phyloP scores from a whole-genome alignment of 2,113 vertebrate genomes.

The Tauraco erythrolophus region DNA sequence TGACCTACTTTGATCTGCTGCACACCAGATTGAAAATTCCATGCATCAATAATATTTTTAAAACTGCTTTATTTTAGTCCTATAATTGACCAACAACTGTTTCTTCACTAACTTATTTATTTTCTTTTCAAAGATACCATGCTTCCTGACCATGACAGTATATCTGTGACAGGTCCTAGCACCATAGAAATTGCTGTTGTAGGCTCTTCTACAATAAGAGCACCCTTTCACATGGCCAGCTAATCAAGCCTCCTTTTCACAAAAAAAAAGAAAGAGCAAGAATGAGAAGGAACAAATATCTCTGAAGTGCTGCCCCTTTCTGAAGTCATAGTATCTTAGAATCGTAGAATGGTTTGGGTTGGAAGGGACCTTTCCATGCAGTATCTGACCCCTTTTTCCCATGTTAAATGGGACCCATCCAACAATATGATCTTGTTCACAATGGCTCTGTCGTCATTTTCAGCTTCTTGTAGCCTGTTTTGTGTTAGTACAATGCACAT shows the following conservation, averaged over 20 bases:
- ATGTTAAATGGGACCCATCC: not conserved
- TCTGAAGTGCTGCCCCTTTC: not conserved
- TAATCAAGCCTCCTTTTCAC: not conserved
- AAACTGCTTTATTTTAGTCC: not conserved
- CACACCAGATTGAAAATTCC: not conserved
- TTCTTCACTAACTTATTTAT: not conserved
- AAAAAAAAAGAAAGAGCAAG: not conserved
- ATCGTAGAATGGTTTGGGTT: no score
- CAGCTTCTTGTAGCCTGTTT: not conserved
- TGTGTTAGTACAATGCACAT: not conserved
- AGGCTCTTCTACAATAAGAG: not conserved
- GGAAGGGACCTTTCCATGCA: rapidly evolving
- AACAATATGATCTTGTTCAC: not conserved
- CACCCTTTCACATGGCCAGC: not conserved
- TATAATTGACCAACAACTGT: not conserved
- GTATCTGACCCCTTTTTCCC: not conserved
- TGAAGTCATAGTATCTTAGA: not conserved
- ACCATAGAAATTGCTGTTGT: not conserved
- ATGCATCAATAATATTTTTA: not conserved
- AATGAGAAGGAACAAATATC: not conserved
- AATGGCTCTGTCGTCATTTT: not conserved
- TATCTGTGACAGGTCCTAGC: not conserved
- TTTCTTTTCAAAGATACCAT: not conserved
- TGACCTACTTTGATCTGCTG: not conserved
- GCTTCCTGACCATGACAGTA: not conserved